Evolutionary conservation across 1,140 invertebrate species (phyloP).

Genomic region (Sinonovacula constricta): DNA sequence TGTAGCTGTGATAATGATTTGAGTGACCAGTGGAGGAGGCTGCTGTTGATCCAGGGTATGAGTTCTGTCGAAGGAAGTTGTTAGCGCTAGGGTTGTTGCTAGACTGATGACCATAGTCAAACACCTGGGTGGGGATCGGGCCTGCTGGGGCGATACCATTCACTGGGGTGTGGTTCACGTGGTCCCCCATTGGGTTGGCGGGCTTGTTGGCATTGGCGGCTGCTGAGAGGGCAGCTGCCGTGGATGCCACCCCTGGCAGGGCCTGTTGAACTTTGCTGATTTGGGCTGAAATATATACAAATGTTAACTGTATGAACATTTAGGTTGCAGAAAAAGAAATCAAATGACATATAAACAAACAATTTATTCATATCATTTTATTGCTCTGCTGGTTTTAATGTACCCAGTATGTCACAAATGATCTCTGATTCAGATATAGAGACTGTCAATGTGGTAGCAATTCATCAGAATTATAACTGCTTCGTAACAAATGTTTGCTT

Average conservation of each 20-base stretch:
- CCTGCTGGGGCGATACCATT: conserved; percentile 5
- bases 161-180: not conserved
- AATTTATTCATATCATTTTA: not conserved
- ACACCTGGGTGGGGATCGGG: conserved; percentile 15
- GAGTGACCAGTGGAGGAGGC: too few relatives aligned
- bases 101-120: conserved; percentile 47
- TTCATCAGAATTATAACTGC: not conserved
- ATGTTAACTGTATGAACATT: not conserved
- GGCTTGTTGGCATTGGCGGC: too few relatives aligned
- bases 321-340: not conserved
- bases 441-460: not conserved
- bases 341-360: not conserved
- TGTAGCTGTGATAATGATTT: conserved; percentile 22
- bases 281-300: conserved; percentile 42
- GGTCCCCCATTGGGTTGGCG: conserved; percentile 8
- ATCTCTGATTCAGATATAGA: not conserved
- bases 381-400: not conserved
- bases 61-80: conserved; percentile 38
- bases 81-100: too few relatives aligned
- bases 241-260: conserved; percentile 14
- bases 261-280: conserved; percentile 48
- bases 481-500: too few relatives aligned
- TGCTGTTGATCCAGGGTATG: conserved; percentile 11
- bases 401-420: not conserved
- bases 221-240: not conserved